Base-by-base conservation (phyloP, 2,888 invertebrate genomes). In the Conops quadrifasciatus region DNA sequence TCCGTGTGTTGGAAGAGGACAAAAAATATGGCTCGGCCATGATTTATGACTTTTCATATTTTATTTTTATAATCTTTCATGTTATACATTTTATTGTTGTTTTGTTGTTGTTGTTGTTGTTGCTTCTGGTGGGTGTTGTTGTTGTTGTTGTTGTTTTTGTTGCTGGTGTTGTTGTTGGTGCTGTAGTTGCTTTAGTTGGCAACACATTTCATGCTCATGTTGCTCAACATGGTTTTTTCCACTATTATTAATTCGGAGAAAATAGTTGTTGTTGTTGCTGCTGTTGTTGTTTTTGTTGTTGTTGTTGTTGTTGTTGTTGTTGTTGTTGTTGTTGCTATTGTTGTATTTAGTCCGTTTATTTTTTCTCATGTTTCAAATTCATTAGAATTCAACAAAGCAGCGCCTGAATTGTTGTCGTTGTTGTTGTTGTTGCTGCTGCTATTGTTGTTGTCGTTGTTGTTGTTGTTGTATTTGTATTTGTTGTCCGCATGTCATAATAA, bases 11-110 rank as follows among this genome's bases (percentile, higher is more conserved):
- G n/a, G n/a, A n/a, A n/a, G n/a, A n/a, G n/a, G n/a, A n/a, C n/a
- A 43, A 70, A 58, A 66, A 71, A 71, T 51, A 63, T 64, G 21
- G 60, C 36, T 24, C 60, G 30, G 56, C 69, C 65, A 51, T 72
- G 72, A 72, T 72, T 72, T 72, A 72, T 60, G 72, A 62, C 49
- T 56, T 68, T 65, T 65, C 60, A 69, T 21, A 58, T 28, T 58
- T 36, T 7, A 36, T 36, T 36, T 36, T 36, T 36, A 7, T 36
- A 7, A 36, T 36, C 9, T 36, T 36, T 36, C 36, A 7, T 36
- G 36, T 36, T 36, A 4, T 36, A 36, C 36, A 36, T 36, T 36
- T 36, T 9, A 36, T 36, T 36, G 9, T 36, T 36, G n/a, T n/a
- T 49, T 58, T 28, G 16, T 28, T 28, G 26, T 16, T 28, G 58